Conservation (phyloP, 2,797 vertebrate genomes). For the Salmo trutta region DNA sequence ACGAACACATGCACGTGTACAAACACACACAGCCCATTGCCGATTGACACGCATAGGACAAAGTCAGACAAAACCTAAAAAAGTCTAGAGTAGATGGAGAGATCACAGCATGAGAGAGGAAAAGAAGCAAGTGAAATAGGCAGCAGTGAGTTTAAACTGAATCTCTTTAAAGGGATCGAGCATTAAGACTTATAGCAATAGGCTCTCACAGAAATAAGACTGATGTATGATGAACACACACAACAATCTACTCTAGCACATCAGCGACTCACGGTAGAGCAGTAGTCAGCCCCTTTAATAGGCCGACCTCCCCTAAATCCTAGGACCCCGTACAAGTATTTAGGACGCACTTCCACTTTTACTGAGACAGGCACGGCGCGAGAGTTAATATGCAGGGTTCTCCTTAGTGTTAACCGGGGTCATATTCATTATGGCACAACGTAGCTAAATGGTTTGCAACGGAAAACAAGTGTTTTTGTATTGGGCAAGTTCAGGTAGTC, state of each 20-base stretch:
- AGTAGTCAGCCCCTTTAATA: neutral
- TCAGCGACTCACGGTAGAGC: neutral
- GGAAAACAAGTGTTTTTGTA: neutral
- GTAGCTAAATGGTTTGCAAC: neutral
- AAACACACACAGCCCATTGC: neutral
- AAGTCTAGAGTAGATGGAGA: neutral
- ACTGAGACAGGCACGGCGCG: neutral
- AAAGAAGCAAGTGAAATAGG: neutral
- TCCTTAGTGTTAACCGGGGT: neutral
- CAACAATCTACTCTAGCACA: neutral
- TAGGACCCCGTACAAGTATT: neutral
- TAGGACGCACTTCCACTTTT: neutral
- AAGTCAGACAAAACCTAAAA: neutral
- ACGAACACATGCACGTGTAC: neutral
- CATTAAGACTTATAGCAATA: neutral
- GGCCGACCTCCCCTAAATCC: neutral
- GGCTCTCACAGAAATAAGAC: neutral
- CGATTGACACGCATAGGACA: neutral
- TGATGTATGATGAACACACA: neutral
- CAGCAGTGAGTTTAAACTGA: neutral
- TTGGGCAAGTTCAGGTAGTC: neutral
- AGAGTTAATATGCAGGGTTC: neutral
- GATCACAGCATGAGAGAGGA: neutral
- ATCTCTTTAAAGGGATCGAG: constrained; percentile 9
- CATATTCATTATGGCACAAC: neutral